Percentiles rank a stretch among this genome's conserved stretches.
phyloP scores from a whole-genome alignment of 2,888 invertebrate genomes.

The Agriotes lineatus region DNA sequence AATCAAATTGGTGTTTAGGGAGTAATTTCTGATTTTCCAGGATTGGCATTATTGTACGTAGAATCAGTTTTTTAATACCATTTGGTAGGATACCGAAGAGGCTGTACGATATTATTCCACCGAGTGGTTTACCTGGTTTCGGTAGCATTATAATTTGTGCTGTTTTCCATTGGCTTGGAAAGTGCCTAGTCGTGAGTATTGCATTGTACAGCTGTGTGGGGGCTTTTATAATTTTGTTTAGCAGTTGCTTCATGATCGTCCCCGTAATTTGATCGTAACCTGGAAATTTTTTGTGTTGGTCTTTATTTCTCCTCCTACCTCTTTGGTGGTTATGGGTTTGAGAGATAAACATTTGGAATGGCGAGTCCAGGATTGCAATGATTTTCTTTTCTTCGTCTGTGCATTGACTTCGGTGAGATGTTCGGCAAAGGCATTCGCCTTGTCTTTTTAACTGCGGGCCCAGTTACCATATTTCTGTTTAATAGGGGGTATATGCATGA shows the following conservation, averaged over 20 bases:
- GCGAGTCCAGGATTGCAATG: not conserved
- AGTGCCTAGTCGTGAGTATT: slow-evolving; percentile 10
- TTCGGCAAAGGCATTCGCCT: slow-evolving; percentile 17
- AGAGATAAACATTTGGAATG: not conserved
- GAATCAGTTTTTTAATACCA: slow-evolving; percentile 8
- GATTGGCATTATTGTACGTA: slow-evolving; percentile 6
- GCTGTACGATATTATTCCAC: slow-evolving; percentile 21
- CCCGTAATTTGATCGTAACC: slow-evolving; percentile 17
- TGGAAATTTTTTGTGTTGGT: slow-evolving; percentile 10
- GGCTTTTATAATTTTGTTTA: slow-evolving; percentile 6
- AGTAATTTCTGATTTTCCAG: slow-evolving; percentile 1
- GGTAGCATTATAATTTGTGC: slow-evolving; percentile 5
- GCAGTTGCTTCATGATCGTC: slow-evolving; percentile 2
- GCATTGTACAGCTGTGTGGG: slow-evolving; percentile 8
- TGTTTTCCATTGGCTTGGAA: slow-evolving; percentile 16
- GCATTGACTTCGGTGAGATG: slow-evolving; percentile 3
- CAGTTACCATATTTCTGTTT: slow-evolving; percentile 22
- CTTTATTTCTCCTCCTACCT: slow-evolving; percentile 11
- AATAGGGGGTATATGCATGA: slow-evolving; percentile 17
- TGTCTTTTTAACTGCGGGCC: slow-evolving; percentile 22
- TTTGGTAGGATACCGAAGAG: slow-evolving; percentile 9
- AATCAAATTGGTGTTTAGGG: slow-evolving; percentile 8
- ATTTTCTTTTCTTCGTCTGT: not conserved
- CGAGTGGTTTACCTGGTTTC: slow-evolving; percentile 15
- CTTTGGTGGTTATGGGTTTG: not conserved